Percentiles rank a stretch among this genome's conserved stretches.
Evolutionary conservation across 2,113 vertebrate genomes (phyloP).

Genomic region (Pithys albifrons): DNA sequence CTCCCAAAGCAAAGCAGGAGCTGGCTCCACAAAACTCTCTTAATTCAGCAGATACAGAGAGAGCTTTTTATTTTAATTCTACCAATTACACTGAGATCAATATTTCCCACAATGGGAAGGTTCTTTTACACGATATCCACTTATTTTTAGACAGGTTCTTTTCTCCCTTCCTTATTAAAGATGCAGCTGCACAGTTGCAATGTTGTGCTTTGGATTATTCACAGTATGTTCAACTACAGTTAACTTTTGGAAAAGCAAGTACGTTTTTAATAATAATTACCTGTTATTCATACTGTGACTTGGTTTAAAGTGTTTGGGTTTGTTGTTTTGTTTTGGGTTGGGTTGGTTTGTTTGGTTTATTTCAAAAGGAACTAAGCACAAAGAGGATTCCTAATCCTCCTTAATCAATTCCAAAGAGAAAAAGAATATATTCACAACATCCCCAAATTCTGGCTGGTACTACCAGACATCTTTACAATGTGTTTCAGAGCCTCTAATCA

Average conservation of each 20-base stretch:
- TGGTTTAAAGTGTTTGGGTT: background rate
- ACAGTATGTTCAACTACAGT: background rate
- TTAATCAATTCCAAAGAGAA: background rate
- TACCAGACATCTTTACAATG: background rate
- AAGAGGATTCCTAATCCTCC: background rate
- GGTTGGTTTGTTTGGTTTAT: fast-evolving
- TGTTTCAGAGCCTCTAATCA: background rate
- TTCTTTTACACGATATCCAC: background rate
- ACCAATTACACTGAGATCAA: background rate
- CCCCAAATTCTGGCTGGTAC: background rate
- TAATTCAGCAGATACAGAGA: background rate
- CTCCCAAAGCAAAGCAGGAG: background rate
- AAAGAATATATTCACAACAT: background rate
- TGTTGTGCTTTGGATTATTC: background rate
- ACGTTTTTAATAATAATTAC: background rate
- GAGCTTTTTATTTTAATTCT: background rate
- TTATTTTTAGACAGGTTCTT: background rate
- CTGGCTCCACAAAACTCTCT: background rate
- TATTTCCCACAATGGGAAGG: background rate
- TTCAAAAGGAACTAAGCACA: background rate
- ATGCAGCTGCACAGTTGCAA: background rate
- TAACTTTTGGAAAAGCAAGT: background rate
- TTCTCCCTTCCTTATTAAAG: background rate
- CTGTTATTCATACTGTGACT: background rate
- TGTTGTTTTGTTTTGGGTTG: too few species aligned